These are phyloP conservation scores for Phyllotreta cruciferae DNA, from an alignment of 2,888 invertebrate genomes.

Conservation along the genomic window DNA sequence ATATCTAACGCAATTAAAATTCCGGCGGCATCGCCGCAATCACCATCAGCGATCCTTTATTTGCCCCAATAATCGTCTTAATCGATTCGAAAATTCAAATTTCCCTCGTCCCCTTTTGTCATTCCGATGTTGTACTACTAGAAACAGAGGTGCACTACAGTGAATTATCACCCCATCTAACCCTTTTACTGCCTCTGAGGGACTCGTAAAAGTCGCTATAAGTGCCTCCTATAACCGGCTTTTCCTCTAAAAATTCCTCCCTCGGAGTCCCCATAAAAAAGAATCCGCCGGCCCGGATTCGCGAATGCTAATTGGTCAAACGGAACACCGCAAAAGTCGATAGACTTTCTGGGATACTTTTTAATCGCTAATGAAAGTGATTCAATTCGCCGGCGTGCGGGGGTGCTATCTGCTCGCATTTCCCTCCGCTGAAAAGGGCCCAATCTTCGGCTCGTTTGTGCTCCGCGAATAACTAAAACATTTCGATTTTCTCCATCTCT, in stretches of 20 bases:
- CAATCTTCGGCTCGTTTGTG: slow-evolving; percentile 49
- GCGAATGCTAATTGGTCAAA: slow-evolving; percentile 33
- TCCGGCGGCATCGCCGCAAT: slow-evolving; percentile 37
- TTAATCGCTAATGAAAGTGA: too few relatives aligned
- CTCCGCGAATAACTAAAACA: slow-evolving; percentile 47
- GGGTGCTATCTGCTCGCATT: too few relatives aligned
- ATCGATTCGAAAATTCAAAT: slow-evolving; percentile 43
- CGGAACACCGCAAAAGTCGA: neutral
- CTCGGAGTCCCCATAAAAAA: slow-evolving; percentile 53
- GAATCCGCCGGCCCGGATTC: too few relatives aligned
- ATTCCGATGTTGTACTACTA: slow-evolving; percentile 47
- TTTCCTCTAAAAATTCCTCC: slow-evolving; percentile 56
- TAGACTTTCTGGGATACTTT: too few relatives aligned
- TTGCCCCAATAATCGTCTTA: slow-evolving; percentile 42
- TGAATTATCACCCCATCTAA: slow-evolving; percentile 60
- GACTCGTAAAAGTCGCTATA: slow-evolving; percentile 61
- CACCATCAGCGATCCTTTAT: slow-evolving; percentile 42
- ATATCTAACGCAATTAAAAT: slow-evolving; percentile 32
- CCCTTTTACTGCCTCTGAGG: slow-evolving; percentile 62
- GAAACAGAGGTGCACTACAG: slow-evolving; percentile 52
- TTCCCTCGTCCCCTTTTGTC: slow-evolving; percentile 41
- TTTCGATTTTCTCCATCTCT: slow-evolving; percentile 48
- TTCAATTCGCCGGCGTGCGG: too few relatives aligned
- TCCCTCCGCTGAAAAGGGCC: slow-evolving; percentile 39
- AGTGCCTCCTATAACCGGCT: slow-evolving; percentile 60